Evolutionary conservation across 2,797 vertebrate genomes (phyloP), one percentile per base, ranked within the genome.

Genomic region (Calcarius lapponicus): DNA sequence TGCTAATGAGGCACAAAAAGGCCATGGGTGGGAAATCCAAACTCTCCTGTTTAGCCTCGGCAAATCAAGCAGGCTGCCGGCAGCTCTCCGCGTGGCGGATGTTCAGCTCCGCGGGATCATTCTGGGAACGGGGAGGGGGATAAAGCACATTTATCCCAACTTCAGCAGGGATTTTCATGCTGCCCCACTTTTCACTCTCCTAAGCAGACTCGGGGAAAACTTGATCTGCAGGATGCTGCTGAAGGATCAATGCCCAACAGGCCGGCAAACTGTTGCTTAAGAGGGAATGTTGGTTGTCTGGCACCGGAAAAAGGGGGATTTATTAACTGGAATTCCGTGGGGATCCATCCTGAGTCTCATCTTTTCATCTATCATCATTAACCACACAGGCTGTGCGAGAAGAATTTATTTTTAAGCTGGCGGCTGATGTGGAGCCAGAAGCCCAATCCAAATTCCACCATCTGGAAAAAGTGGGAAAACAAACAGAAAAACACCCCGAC

Each of bases 1-100:
- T 29, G 92, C 88, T 96, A 96, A 94, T 95, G 96, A 96, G 56
- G 90, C 53, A 79, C 88, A 80, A 65, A 69, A 70, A 88, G 74
- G 73, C 85, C 70, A 72, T 3, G 92, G 96, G 90, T 85, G 94
- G 85, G 94, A 92, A 95, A 95, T 54, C 93, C 92, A 18, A 92
- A 73, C 34, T 51, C 32, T 22, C 71, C 50, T 70, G 72, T 70
- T 87, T 26, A 48, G 88, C 31, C 7, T 4, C 7, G 3, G 53
- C 58, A 92, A 88, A 94, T 64, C 48, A 42, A 94, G 71, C 90
- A 14, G 80, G 24, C 18, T 67, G 88, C 67, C 18, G 26, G n/a
- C 57, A 75, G 94, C 92, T 72, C 92, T 72, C 75, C 25, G 1
- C 2, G 74, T 1, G 50, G 72, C 20, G 14, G 69, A 56, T 21